Conservation (phyloP, 1,140 invertebrate species). For the Lepidurus couesii region DNA sequence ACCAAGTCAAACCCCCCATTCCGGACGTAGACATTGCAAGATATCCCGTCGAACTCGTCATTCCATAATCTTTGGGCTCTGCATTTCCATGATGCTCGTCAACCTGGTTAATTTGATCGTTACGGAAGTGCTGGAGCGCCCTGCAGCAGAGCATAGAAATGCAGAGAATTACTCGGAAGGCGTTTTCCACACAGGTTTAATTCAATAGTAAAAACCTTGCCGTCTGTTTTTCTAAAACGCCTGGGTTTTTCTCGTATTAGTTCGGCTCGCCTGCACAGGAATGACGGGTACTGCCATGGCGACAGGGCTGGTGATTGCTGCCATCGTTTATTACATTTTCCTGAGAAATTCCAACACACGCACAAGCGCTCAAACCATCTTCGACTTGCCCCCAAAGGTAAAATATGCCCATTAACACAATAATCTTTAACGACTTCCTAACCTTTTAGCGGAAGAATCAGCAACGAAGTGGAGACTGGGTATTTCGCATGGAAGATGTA, state of each 20-base stretch:
- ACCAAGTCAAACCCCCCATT: not conserved
- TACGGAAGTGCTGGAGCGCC: not conserved
- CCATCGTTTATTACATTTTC: not conserved
- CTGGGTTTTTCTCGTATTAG: not conserved
- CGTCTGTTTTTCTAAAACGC: not conserved
- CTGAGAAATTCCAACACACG: not conserved
- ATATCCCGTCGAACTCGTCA: not conserved
- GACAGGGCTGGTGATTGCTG: not conserved
- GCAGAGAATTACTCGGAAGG: not conserved
- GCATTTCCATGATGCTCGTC: not conserved
- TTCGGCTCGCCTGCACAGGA: not conserved
- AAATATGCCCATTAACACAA: not conserved
- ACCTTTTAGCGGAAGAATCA: not conserved
- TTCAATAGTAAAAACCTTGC: not conserved
- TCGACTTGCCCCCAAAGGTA: not conserved
- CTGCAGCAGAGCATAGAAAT: not conserved
- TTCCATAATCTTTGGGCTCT: not conserved
- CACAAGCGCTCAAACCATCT: not conserved
- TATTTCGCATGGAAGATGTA: not conserved
- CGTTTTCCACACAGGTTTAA: conserved; percentile 5
- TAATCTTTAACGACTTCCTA: too few relatives aligned
- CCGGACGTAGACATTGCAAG: not conserved
- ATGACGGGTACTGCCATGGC: not conserved
- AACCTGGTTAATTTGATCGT: conserved; percentile 5
- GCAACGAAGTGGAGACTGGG: not conserved